phyloP scores from a whole-genome alignment of 2,888 invertebrate species.

The Thecocarcelia acutangulata region DNA sequence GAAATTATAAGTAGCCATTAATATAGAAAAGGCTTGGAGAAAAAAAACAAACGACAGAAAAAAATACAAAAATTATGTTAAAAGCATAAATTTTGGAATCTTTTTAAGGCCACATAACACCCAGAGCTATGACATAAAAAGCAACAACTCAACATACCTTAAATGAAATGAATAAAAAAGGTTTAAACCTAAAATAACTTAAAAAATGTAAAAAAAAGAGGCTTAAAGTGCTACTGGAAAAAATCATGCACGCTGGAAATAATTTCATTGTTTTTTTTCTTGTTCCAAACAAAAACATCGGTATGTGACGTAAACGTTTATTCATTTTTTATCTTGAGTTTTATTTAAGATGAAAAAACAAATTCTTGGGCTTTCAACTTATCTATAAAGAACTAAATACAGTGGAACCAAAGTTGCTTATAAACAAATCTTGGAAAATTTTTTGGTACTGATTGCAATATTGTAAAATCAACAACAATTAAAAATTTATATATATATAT shows the following conservation, averaged over 20 bases:
- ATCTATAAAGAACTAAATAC: neutral
- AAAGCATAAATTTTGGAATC: constrained; percentile 48
- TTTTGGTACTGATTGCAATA: too few species aligned
- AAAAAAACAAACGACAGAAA: constrained; percentile 10
- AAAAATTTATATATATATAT: too few species aligned
- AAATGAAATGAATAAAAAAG: constrained; percentile 32
- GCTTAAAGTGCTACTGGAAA: constrained; percentile 76
- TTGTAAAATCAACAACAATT: too few species aligned
- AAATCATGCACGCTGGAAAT: constrained; percentile 63
- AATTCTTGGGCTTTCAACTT: constrained; percentile 44
- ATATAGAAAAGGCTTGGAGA: constrained; percentile 34
- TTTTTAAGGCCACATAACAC: constrained; percentile 66
- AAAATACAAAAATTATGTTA: constrained; percentile 52
- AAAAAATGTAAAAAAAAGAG: constrained; percentile 50
- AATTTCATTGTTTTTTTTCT: constrained; percentile 36
- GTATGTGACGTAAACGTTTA: constrained; percentile 66
- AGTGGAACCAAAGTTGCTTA: constrained; percentile 11
- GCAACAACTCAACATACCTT: constrained; percentile 39
- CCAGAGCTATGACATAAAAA: constrained; percentile 59
- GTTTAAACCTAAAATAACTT: constrained; percentile 40
- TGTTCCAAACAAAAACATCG: constrained; percentile 44
- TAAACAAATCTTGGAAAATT: neutral
- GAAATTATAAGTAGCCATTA: constrained; percentile 63
- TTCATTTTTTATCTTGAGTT: constrained; percentile 52
- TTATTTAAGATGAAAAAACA: constrained; percentile 39